Base-by-base conservation (phyloP, 2,113 vertebrate species). In the Peromyscus maniculatus region DNA sequence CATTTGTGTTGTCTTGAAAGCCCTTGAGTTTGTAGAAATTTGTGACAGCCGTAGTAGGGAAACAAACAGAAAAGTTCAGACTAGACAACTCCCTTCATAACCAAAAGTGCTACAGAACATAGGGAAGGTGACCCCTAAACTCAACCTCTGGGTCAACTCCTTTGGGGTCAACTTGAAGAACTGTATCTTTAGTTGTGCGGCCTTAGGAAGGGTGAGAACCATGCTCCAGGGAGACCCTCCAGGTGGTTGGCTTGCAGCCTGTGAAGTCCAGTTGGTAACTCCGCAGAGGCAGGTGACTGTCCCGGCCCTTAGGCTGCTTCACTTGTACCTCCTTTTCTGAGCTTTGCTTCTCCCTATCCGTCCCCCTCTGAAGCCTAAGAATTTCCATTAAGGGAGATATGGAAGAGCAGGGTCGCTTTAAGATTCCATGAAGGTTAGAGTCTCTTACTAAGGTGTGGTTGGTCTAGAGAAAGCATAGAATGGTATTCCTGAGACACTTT, bases 1-100 rank as follows among this genome's bases (percentile, higher is more conserved):
- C 33, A 21, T 22, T 52, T 88, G 86, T 79, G 52, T 80, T 86
- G 24, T 93, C 87, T 91, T 59, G 31, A 82, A 82, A 92, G 52
- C 36, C 24, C 16, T 13, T 31, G 24, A 43, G 36, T 86, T 69
- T 91, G 36, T 84, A 74, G 49, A 39, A 59, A 33, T 92, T 46
- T 96, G 31, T 92, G 67, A 71, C 31, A 83, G 2, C 17, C 57
- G 26, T 19, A 91, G 19, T 28, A 79, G 24, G 52, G 49, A 95
- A 80, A 69, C 13, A 55, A 59, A 31, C n/a, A 15, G 6, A 28
- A 26, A 75, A 84, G 22, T 55, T 36, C 8, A 89, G 64, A 31
- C 15, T 21, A 93, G 66, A 21, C 71, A 28, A 16, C 4, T 72
- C 31, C 21, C 39, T 71, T 74, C 55, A 72, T 91, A 49, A 91